Evolutionary conservation across 2,888 invertebrate species (phyloP), one percentile per base, ranked within the genome.

Genomic region (Nemotelus nigrinus): DNA sequence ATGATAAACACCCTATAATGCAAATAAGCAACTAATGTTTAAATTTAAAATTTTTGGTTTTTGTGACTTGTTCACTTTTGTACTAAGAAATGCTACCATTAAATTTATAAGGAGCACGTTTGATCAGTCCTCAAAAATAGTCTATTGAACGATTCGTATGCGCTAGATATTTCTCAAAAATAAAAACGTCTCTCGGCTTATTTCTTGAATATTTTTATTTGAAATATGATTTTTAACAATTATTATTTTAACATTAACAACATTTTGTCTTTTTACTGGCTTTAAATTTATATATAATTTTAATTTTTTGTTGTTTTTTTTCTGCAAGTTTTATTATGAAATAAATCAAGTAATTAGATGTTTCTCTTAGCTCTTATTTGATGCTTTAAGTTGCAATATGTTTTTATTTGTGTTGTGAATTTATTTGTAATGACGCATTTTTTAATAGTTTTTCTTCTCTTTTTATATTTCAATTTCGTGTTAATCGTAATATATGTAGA

Each of bases 241-340:
- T 86, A 86, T 85, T 85, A 85, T 84, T 86, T 86, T 84, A 87
- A 86, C 87, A 87, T 86, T 87, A 87, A 87, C 87, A 87, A 87
- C 84, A 85, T 86, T 82, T 77, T 77, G 70, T 77, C 60, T 77
- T 65, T 76, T 72, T 47, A 57, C 10, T 60, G 47, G 55, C 44
- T 77, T 82, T 79, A 25, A 25, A 25, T 25, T 25, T 25, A 25
- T 25, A 25, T 25, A 25, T 25, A 25, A 25, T 81, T 82, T 82
- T 80, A 81, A 78, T 80, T 79, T 81, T 80, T 82, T 80, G 64
- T 65, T 81, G 79, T 77, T 80, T 81, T 83, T 83, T 79, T 82
- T 81, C 43, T 70, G 53, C 25, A 25, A 25, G 47, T 82, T 74
- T 78, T 63, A 50, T 79, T 78, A 78, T 74, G 78, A 79, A 78